Evolutionary conservation across 2,113 vertebrate genomes (phyloP).

Genomic region (Pituophis catenifer): DNA sequence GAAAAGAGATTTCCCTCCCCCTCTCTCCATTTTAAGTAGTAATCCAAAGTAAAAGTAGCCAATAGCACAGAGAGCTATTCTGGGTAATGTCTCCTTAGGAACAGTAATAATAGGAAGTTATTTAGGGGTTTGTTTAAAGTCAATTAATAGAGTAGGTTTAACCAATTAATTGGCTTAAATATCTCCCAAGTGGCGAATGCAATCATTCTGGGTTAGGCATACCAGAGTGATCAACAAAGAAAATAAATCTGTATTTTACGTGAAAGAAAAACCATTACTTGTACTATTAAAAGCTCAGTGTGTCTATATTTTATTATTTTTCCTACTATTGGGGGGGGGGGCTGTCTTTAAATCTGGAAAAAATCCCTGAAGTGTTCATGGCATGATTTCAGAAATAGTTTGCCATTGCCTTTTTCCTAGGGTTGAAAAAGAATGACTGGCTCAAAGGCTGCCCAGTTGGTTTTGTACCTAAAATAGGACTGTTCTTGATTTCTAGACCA

Average conservation of each 20-base stretch:
- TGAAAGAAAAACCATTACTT: not conserved
- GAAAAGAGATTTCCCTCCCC: not conserved
- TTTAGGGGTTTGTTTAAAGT: not conserved
- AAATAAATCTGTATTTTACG: not conserved
- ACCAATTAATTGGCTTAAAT: not conserved
- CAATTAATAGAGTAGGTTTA: constrained; percentile 18
- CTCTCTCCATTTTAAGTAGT: not conserved
- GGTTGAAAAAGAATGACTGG: not conserved
- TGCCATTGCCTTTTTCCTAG: not conserved
- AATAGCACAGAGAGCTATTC: not conserved
- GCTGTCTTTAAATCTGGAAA: not conserved
- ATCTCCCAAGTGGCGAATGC: not conserved
- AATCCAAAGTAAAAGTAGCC: not conserved
- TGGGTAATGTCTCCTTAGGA: not conserved
- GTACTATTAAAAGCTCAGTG: not conserved
- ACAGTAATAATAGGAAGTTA: not conserved
- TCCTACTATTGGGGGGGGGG: not conserved
- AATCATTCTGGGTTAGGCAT: not conserved
- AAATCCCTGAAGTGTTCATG: not conserved
- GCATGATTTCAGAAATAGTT: not conserved
- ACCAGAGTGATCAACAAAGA: not conserved
- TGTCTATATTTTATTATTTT: not conserved
- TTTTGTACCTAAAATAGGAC: not conserved
- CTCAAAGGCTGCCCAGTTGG: not conserved
- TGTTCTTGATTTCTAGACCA: not conserved